Conservation (phyloP, 2,797 vertebrate species). For the Cossypha niveicapilla region DNA sequence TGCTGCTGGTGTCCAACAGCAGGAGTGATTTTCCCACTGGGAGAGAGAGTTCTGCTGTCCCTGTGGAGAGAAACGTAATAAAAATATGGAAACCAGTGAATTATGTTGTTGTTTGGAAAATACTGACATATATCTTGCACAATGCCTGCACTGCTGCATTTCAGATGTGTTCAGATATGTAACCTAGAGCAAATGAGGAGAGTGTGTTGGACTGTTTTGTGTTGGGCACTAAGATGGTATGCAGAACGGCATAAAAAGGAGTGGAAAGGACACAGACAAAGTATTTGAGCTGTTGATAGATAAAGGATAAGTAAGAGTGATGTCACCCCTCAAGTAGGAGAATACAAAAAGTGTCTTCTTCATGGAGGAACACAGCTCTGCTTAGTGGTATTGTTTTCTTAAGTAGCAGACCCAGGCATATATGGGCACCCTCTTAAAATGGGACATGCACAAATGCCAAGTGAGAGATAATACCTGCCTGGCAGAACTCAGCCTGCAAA, state of each 20-base stretch:
- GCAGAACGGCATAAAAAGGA: background rate
- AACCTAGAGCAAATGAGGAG: background rate
- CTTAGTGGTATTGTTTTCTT: background rate
- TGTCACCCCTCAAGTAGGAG: background rate
- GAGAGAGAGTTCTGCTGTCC: constrained; percentile 48
- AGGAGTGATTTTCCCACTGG: constrained; percentile 53
- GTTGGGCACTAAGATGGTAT: background rate
- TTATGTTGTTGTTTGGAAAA: constrained; percentile 46
- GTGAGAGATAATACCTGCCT: background rate
- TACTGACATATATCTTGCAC: background rate
- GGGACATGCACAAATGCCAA: background rate
- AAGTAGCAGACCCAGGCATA: background rate
- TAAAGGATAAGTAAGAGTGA: background rate
- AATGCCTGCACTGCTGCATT: background rate
- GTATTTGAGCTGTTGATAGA: background rate
- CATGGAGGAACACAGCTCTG: background rate
- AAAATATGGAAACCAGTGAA: constrained; percentile 34
- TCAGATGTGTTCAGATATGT: background rate
- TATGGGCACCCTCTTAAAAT: background rate
- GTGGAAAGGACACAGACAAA: background rate
- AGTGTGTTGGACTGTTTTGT: background rate
- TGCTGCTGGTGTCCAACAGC: constrained; percentile 17
- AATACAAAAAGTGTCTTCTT: background rate
- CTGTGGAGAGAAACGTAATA: constrained; percentile 49
- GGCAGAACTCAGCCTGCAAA: background rate